phyloP scores from a whole-genome alignment of 2,888 invertebrate species.

The Cataglyphis cursor region DNA sequence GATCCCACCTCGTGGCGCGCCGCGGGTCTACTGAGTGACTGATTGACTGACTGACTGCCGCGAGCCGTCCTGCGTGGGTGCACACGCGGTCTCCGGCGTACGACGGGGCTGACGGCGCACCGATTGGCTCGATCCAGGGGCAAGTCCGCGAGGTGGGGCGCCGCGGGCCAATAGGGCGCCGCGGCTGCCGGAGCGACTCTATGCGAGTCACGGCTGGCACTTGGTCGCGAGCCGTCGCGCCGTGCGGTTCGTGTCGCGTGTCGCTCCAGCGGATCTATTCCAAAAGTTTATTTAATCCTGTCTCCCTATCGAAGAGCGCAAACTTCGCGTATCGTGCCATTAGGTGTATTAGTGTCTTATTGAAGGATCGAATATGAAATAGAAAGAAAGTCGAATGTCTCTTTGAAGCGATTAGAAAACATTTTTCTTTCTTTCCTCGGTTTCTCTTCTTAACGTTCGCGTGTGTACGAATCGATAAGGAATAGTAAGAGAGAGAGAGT shows the following conservation, averaged over 20 bases:
- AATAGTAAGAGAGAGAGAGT: background rate
- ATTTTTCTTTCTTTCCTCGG: background rate
- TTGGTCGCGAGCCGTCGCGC: slow-evolving; percentile 76
- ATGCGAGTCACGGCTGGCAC: slow-evolving; percentile 68
- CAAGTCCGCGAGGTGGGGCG: slow-evolving; percentile 73
- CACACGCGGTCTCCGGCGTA: slow-evolving; percentile 78
- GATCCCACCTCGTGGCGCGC: slow-evolving; percentile 82
- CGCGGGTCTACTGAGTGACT: slow-evolving; percentile 85
- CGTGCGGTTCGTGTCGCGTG: slow-evolving; percentile 52
- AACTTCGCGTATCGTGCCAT: slow-evolving; percentile 55
- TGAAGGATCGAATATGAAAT: background rate
- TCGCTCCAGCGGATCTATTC: background rate
- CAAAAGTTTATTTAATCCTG: background rate
- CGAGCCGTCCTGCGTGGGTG: slow-evolving; percentile 82
- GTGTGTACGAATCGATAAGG: slow-evolving; percentile 37
- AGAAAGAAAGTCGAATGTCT: background rate
- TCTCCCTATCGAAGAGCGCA: background rate
- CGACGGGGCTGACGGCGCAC: slow-evolving; percentile 63
- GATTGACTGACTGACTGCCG: slow-evolving; percentile 82
- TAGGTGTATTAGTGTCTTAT: slow-evolving; percentile 47
- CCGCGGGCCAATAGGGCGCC: slow-evolving; percentile 77
- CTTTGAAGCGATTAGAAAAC: background rate
- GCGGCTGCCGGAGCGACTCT: slow-evolving; percentile 62
- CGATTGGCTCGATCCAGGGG: slow-evolving; percentile 76
- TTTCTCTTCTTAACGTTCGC: background rate